Evolutionary conservation across 2,888 invertebrate species (phyloP), one percentile per base, ranked within the genome.

Genomic region (Thelaira solivaga): DNA sequence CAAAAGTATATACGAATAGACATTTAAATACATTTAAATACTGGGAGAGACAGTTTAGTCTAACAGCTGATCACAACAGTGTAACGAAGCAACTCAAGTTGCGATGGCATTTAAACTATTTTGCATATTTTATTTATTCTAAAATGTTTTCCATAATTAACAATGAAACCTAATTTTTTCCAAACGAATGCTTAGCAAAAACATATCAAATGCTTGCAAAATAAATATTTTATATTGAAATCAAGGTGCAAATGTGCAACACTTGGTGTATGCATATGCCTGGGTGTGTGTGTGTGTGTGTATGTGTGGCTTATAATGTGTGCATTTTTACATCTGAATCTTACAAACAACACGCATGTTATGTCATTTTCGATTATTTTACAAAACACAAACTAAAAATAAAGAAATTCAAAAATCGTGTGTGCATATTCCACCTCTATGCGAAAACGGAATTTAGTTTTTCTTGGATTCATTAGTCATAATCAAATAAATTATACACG

Each of bases 381-480:
- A 69, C 31, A n/a, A 36, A 57, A 61, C 18, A 34, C n/a, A 64
- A 29, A 10, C 1, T 2, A 34, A 34, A n/a, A 34, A 34, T n/a
- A n/a, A 34, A 34, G 34, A n/a, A 11, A 11, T 34, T 11, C 4
- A 26, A 26, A 26, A 26, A 5, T 5, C 26, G 6, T 5, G 4
- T 4, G 4, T 26, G 16, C 34, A 5, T 72, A 39, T 72, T 64
- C 55, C 45, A 75, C 45, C 53, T 61, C 13, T 53, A 45, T 68
- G 67, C 62, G 34, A 68, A 68, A 55, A 68, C 67, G 67, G 74
- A 75, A 68, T 75, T 61, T 55, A 7, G 61, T 69, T 53, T 49
- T 61, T 67, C 18, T 65, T 36, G 53, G 41, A 74, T 65, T 78
- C 78, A 78, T 78, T 78, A 78, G 78, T 78, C 78, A 78, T 74